Evolutionary conservation across 2,797 vertebrate genomes (phyloP), one percentile per base, ranked within the genome.

Genomic region (Manis pentadactyla): DNA sequence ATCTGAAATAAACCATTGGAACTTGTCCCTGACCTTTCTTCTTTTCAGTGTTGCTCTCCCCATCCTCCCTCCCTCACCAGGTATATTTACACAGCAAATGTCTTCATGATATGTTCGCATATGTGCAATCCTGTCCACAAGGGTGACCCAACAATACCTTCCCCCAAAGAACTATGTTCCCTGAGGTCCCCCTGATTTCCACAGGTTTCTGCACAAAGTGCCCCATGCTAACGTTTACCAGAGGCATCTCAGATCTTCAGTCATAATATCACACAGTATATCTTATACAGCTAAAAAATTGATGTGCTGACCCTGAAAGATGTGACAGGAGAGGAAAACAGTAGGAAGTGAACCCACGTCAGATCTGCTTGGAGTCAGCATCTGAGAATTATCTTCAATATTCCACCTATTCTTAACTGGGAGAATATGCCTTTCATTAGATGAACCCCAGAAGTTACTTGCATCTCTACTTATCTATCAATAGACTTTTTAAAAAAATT

Each of bases 11-110:
- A 95, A 90, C 66, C 61, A 63, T 15, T 39, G 51, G 34, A 88
- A 19, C 7, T 49, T 18, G 6, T 73, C 51, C 12, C 7, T 81
- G 4, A 15, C 11, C 8, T 39, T 66, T 89, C 23, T 51, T 66
- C 81, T 92, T 74, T 59, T 15, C 27, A 64, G 34, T 68, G 9
- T 73, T 88, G 59, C 37, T 21, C 53, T 90, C 51, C 37, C 46
- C 11, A 0, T 15, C 8, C 7, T 21, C 0, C 17, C 29, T 61
- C 31, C 63, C 74, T 42, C 19, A 57, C 23, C 27, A n/a, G 7
- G 42, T 9, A 82, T 85, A 85, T 94, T 96, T 82, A 91, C 75
- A 74, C 6, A 77, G 42, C 55, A 94, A 97, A 84, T 13, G 85
- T n/a, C 21, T 93, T 77, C 63, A n/a, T 42, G 17, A 39, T 68